These are phyloP conservation scores for Megalops atlanticus DNA, from an alignment of 2,113 vertebrate genomes.

Conservation along the genomic window DNA sequence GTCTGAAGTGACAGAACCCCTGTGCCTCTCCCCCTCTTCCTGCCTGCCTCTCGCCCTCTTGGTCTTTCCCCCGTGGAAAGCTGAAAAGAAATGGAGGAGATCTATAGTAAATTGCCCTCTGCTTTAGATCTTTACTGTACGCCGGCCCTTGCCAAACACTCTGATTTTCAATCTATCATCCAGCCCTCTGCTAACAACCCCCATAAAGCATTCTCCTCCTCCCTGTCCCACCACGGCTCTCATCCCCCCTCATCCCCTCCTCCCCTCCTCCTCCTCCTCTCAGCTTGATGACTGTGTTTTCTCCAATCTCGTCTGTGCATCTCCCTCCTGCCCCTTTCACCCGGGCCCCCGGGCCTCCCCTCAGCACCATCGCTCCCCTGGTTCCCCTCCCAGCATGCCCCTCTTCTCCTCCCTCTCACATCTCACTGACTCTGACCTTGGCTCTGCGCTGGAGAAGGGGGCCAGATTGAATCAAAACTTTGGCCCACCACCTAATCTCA, in stretches of 20 bases:
- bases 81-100: background rate
- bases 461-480: constrained; percentile 47
- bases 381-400: constrained; percentile 43
- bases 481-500: constrained; percentile 52
- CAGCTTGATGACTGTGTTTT: constrained; percentile 15
- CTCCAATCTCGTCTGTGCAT: background rate
- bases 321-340: background rate
- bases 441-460: constrained; percentile 52
- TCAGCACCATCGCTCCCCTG: constrained; percentile 21
- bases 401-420: constrained; percentile 31
- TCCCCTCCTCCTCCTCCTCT: constrained; percentile 37
- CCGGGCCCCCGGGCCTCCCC: constrained; percentile 24
- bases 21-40: background rate
- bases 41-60: background rate
- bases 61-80: background rate
- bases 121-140: constrained; percentile 18
- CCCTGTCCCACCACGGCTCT: constrained; percentile 8
- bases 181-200: constrained; percentile 53
- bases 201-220: constrained; percentile 40
- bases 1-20: constrained; percentile 18
- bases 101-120: constrained; percentile 29
- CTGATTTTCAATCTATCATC: constrained; percentile 50
- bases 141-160: constrained; percentile 34
- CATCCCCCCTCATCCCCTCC: constrained; percentile 34
- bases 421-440: constrained; percentile 51